Base-by-base conservation (phyloP, 2,888 invertebrate species). In the Arctia plantaginis region DNA sequence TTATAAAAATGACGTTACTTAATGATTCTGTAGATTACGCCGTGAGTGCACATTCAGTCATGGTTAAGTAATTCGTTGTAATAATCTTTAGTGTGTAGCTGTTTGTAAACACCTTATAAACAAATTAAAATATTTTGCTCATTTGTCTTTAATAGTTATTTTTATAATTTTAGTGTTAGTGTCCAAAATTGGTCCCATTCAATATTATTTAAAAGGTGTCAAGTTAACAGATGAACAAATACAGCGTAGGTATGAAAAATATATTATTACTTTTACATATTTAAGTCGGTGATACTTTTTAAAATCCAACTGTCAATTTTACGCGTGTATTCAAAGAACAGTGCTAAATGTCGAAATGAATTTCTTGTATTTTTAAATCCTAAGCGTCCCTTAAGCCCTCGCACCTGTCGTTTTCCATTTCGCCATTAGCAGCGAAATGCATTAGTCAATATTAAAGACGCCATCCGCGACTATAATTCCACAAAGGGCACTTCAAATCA, bases 401-500 rank as follows among this genome's bases (percentile, higher is more conserved):
- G 89, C 95, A 95, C 95, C 95, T 95, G 95, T 95, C 95, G 91
- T 86, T 86, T 90, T 92, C 80, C 90, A 88, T 91, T 90, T 92
- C 91, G 92, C 94, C 94, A 95, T 95, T 94, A 94, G 91, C 92
- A 87, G 88, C 87, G 92, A 95, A 94, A 95, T 95, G 94, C 95
- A 95, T 95, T 95, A 95, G 95, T 94, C 93, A 93, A 93, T 95
- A 95, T 95, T 95, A 95, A 95, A 94, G 93, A 94, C 93, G 93
- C 93, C 93, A 88, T 92, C 89, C 94, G 94, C 92, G 94, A 93
- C 88, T 94, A 92, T 95, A 95, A 95, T 95, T 95, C 95, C 95
- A 95, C 95, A 95, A 95, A 95, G 95, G 94, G 94, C 95, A 93
- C 95, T 95, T 93, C 94, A 95, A 95, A 95, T 95, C 95, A 95